Percentiles rank a stretch among this genome's conserved stretches.
Conservation (phyloP, 2,113 vertebrate genomes). For the Rhynchopsitta pachyrhyncha region DNA sequence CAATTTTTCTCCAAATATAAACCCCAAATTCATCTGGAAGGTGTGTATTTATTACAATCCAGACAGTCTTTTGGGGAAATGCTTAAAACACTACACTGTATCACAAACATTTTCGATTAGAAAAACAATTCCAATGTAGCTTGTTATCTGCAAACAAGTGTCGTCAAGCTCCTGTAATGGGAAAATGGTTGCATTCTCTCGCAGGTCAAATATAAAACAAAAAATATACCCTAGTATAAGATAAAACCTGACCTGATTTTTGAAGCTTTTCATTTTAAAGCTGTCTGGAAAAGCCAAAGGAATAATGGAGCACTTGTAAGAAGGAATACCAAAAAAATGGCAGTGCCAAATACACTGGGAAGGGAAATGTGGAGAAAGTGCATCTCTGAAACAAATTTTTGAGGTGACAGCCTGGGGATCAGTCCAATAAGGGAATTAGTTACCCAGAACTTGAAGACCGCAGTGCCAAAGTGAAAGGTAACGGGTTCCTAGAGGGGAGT, state of each 20-base stretch:
- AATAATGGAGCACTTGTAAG: background rate
- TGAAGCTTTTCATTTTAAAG: constrained; percentile 19
- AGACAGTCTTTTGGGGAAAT: background rate
- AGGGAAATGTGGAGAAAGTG: background rate
- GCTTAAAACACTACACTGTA: background rate
- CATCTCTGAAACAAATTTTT: background rate
- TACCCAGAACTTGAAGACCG: background rate
- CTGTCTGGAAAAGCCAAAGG: background rate
- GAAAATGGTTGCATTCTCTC: background rate
- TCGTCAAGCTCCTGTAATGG: background rate
- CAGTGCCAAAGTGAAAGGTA: background rate
- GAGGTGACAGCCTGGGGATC: background rate
- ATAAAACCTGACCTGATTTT: background rate
- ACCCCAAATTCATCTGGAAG: background rate
- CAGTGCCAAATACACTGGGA: background rate
- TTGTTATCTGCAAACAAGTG: background rate
- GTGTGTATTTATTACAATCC: background rate
- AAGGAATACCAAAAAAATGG: background rate
- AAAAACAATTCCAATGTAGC: background rate
- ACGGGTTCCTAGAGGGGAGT: background rate
- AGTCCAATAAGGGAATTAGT: background rate
- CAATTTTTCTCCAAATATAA: background rate
- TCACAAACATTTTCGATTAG: background rate
- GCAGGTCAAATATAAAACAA: background rate
- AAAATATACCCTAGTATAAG: background rate